phyloP scores from a whole-genome alignment of 2,888 invertebrate genomes.

The Bombylius major region DNA sequence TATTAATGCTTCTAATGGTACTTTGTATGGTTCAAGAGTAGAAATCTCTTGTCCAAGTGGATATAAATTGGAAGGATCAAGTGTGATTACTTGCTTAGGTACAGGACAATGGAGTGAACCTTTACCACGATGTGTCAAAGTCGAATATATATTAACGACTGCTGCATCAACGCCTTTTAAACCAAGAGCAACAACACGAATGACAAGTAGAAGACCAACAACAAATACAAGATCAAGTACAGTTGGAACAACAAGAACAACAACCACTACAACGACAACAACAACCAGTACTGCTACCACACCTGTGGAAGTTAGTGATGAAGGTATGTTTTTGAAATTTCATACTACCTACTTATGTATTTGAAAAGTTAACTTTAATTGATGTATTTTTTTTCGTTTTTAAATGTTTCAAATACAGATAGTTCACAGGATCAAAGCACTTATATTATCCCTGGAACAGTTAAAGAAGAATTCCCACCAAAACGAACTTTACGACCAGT shows the following conservation, averaged over 20 bases:
- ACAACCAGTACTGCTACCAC: conserved; percentile 24
- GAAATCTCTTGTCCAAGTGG: conserved; percentile 64
- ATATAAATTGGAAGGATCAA: conserved; percentile 53
- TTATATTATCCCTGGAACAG: conserved; percentile 33
- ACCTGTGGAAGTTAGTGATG: conserved; percentile 29
- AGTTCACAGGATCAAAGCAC: conserved; percentile 34
- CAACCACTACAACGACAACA: conserved; percentile 22
- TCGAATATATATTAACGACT: conserved; percentile 39
- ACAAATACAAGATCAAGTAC: conserved; percentile 1
- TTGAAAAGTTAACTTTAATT: not conserved
- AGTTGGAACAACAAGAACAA: conserved; percentile 27
- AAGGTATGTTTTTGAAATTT: conserved; percentile 20
- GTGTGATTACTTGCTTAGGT: conserved; percentile 54
- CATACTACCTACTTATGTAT: not conserved
- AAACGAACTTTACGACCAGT: conserved; percentile 29
- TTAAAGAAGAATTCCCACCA: conserved; percentile 38
- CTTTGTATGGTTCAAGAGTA: conserved; percentile 56
- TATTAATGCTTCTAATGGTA: conserved; percentile 52
- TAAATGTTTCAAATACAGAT: conserved; percentile 15
- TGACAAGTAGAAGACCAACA: conserved; percentile 18
- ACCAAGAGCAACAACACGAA: conserved; percentile 36
- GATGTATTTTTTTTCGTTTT: not conserved
- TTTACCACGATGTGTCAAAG: conserved; percentile 60
- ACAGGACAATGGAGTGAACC: conserved; percentile 69
- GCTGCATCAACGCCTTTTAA: conserved; percentile 25